These are phyloP conservation scores for Gortyna flavago DNA, from an alignment of 2,888 invertebrate species.

Conservation along the genomic window DNA sequence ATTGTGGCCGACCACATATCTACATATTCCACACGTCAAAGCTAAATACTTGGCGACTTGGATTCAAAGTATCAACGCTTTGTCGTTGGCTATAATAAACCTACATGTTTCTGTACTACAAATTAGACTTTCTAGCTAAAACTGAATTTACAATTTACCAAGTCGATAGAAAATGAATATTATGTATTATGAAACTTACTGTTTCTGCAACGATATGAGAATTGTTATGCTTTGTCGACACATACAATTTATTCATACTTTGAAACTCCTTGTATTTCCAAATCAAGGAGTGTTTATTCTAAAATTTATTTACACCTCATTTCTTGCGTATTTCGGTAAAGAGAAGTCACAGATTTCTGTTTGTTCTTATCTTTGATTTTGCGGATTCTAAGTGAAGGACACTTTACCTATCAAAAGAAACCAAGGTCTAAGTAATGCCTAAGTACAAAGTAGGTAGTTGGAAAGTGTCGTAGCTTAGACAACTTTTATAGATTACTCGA, in stretches of 20 bases:
- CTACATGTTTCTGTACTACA: not conserved
- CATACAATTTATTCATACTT: not conserved
- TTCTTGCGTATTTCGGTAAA: not conserved
- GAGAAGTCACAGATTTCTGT: not conserved
- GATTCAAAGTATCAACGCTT: not conserved
- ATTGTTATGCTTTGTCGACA: not conserved
- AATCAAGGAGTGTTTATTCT: slow-evolving; percentile 1
- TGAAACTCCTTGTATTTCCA: not conserved
- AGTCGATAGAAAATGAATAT: not conserved
- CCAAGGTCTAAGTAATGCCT: slow-evolving; percentile 22
- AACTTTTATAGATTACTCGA: slow-evolving; percentile 50
- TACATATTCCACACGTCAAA: slow-evolving; percentile 6
- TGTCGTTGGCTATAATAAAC: not conserved
- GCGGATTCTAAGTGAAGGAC: slow-evolving; percentile 1
- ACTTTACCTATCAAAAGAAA: slow-evolving; percentile 36
- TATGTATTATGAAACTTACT: not conserved
- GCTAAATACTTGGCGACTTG: not conserved
- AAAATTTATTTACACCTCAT: not conserved
- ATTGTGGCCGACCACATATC: not conserved
- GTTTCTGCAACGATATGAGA: not conserved
- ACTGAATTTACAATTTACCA: not conserved
- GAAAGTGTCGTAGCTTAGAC: slow-evolving; percentile 55
- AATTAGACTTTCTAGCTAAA: not conserved
- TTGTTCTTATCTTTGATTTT: slow-evolving; percentile 14
- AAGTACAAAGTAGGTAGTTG: slow-evolving; percentile 46